A percentile compares a stretch with the other conserved stretches of the same genome.
These are phyloP conservation scores for Trematomus loennbergii DNA, from an alignment of 2,113 vertebrate species.

Conservation along the genomic window DNA sequence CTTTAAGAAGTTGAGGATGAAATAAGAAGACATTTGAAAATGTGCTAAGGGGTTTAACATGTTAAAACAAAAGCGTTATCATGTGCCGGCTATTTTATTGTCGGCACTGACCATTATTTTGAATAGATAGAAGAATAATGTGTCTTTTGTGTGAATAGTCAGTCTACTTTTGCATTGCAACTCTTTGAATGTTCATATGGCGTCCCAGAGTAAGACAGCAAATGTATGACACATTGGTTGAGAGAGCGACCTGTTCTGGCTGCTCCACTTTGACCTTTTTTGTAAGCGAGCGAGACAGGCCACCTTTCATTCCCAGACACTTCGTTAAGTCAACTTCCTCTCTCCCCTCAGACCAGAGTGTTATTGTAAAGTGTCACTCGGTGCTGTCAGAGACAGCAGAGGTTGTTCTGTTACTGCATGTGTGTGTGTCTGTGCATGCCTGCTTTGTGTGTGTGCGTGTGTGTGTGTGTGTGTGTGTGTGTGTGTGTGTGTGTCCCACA, in stretches of 20 bases:
- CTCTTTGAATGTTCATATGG: conserved; percentile 30
- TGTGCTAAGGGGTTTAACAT: neutral
- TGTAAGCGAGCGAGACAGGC: conserved; percentile 68
- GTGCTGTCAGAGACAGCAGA: conserved; percentile 73
- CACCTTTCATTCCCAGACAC: conserved; percentile 78
- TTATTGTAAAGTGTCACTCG: conserved; percentile 78
- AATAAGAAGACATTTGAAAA: neutral
- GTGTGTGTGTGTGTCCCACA: conserved; percentile 31
- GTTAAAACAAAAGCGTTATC: neutral
- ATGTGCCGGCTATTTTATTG: neutral
- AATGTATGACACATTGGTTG: conserved; percentile 44
- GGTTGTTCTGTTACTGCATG: conserved; percentile 60
- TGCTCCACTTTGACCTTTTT: conserved; percentile 72
- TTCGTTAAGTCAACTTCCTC: conserved; percentile 79
- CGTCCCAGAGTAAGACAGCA: conserved; percentile 26
- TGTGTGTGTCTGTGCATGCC: conserved; percentile 30
- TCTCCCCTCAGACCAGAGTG: conserved; percentile 63
- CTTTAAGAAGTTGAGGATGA: neutral
- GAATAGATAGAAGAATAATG: neutral
- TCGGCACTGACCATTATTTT: neutral
- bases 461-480: conserved; percentile 37
- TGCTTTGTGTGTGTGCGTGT: conserved; percentile 28
- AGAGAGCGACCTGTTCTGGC: conserved; percentile 48
- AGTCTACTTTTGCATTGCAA: conserved; percentile 11
- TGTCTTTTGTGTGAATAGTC: conserved; percentile 22